phyloP scores from a whole-genome alignment of 1,140 invertebrate genomes.

The Harpegnathos saltator region DNA sequence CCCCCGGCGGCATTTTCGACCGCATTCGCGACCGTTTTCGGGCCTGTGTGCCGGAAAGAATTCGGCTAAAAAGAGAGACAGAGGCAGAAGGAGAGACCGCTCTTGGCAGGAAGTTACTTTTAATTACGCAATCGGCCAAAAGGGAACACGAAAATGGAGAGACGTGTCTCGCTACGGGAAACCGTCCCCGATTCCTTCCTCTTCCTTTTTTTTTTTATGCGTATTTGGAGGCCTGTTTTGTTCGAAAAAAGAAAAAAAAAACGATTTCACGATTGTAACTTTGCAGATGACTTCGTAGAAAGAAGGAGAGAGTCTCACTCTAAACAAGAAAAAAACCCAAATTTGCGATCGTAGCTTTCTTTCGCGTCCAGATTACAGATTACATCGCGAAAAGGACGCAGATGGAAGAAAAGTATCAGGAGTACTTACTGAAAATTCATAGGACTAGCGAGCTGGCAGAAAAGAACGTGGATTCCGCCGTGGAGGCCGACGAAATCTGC shows the following conservation, averaged over 20 bases:
- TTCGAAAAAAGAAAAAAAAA: no score
- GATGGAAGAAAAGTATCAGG: background rate
- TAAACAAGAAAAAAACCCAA: no score
- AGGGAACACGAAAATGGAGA: background rate
- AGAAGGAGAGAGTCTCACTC: no score
- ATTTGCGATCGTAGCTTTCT: no score
- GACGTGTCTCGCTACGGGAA: no score
- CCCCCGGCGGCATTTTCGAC: background rate
- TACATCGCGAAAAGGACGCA: background rate
- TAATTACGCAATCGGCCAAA: background rate
- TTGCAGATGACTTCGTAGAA: no score
- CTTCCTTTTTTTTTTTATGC: no score
- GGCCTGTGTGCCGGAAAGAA: background rate
- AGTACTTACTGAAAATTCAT: conserved; percentile 78
- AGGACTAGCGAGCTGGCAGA: conserved; percentile 74
- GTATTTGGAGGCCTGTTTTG: no score
- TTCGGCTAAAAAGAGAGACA: background rate
- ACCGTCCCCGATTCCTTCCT: no score
- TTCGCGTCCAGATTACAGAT: no score
- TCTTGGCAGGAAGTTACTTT: background rate
- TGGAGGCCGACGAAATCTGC: conserved; percentile 55
- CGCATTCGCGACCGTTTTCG: background rate
- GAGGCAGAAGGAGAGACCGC: background rate
- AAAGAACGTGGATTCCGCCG: conserved; percentile 67
- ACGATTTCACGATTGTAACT: no score